phyloP scores from a whole-genome alignment of 2,113 vertebrate species.

The Brienomyrus longianalis region DNA sequence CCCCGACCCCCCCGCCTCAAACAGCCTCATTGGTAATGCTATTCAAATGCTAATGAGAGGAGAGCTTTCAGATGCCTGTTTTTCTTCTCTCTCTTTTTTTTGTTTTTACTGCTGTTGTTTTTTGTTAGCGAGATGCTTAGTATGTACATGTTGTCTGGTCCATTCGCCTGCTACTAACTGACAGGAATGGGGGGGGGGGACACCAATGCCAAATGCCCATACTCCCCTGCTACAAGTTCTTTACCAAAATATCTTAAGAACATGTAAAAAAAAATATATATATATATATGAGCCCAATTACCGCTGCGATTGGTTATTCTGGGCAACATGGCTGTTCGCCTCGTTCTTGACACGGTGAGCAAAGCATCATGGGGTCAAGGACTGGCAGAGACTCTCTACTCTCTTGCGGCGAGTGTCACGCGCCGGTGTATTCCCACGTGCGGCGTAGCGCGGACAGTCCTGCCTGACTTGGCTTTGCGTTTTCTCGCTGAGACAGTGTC shows the following conservation, averaged over 20 bases:
- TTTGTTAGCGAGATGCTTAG: background rate
- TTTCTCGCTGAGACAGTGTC: background rate
- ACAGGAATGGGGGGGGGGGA: background rate
- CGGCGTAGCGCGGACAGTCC: background rate
- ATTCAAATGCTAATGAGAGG: slow-evolving; percentile 22
- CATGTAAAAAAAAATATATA: background rate
- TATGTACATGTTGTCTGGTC: background rate
- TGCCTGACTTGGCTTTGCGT: background rate
- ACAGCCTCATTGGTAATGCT: slow-evolving; percentile 13
- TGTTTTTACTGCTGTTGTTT: slow-evolving; percentile 3
- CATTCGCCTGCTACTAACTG: slow-evolving; percentile 6
- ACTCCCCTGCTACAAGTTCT: background rate
- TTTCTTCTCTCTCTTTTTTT: background rate
- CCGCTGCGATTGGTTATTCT: background rate
- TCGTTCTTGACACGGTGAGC: background rate
- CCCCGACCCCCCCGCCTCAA: too few relatives aligned
- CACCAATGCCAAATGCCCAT: background rate
- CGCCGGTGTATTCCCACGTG: background rate
- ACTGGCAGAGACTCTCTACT: background rate
- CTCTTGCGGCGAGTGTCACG: background rate
- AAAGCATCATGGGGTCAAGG: background rate
- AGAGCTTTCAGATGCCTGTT: slow-evolving; percentile 16
- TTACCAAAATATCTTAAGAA: background rate
- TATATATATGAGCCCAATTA: background rate
- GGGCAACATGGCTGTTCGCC: background rate